These are phyloP conservation scores for Microctonus aethiopoides DNA, from an alignment of 2,888 invertebrate species.

Conservation along the genomic window DNA sequence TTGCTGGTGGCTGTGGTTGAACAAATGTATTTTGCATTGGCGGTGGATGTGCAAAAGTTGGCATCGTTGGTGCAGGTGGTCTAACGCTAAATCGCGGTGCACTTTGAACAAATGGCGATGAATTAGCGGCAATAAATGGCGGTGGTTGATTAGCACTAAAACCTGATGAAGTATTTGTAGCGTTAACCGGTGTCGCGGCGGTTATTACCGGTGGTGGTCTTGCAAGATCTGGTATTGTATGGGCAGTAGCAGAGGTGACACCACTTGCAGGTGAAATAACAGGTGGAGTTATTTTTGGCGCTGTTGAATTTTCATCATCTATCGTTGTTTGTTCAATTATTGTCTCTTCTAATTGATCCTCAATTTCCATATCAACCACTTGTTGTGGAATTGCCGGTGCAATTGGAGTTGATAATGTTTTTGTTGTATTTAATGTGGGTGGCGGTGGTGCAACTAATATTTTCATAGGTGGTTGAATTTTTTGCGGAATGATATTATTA, in stretches of 20 bases:
- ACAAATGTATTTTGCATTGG: conserved; percentile 45
- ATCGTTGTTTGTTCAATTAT: conserved; percentile 61
- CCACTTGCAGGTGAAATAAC: conserved; percentile 32
- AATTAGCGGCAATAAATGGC: conserved; percentile 53
- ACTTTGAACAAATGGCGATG: conserved; percentile 52
- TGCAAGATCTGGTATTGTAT: conserved; percentile 45
- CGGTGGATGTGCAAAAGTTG: conserved; percentile 39
- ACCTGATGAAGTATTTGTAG: conserved; percentile 5
- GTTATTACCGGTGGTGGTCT: conserved; percentile 48
- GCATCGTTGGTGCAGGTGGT: conserved; percentile 32
- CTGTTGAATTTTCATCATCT: conserved; percentile 37
- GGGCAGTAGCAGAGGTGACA: conserved; percentile 33
- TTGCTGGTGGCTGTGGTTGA: conserved; percentile 55
- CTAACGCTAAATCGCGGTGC: conserved; percentile 46
- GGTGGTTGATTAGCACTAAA: conserved; percentile 56
- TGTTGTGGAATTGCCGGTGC: conserved; percentile 36
- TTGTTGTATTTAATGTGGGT: conserved; percentile 56
- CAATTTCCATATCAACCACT: conserved; percentile 66
- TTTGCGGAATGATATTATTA: conserved; percentile 44
- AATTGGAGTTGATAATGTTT: conserved; percentile 58
- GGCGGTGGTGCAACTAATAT: conserved; percentile 64
- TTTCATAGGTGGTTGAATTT: conserved; percentile 56
- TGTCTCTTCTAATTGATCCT: conserved; percentile 61
- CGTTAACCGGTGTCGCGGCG: conserved; percentile 20
- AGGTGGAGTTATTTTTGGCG: background rate